Evolutionary conservation across 1,140 invertebrate genomes (phyloP).

Genomic region (Drosophila arawakana): DNA sequence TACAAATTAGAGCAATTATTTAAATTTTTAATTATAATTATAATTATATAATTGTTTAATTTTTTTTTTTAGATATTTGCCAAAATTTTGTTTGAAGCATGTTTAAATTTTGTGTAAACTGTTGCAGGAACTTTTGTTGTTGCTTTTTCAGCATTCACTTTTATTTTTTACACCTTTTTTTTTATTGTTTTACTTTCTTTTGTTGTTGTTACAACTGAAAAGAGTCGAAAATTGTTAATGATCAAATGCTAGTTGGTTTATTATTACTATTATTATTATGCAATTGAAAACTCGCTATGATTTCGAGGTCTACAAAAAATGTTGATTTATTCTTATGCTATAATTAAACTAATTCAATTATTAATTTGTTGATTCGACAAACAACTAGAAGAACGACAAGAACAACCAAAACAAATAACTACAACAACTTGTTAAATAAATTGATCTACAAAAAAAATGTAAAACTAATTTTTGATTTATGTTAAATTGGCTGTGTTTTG

Average conservation of each 20-base stretch:
- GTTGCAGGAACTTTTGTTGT: slow-evolving; percentile 13
- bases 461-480: not conserved
- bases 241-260: not conserved
- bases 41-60: not conserved
- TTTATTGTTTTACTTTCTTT: not conserved
- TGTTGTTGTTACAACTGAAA: not conserved
- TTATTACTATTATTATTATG: not conserved
- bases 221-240: not conserved
- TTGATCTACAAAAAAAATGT: not conserved
- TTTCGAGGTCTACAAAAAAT: not conserved
- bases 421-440: slow-evolving; percentile 23
- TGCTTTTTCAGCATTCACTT: slow-evolving; percentile 9
- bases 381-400: slow-evolving; percentile 1
- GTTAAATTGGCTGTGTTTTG: not conserved
- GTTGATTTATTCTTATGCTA: not conserved
- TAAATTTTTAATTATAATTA: slow-evolving; percentile 12
- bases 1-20: slow-evolving; percentile 18
- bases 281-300: not conserved
- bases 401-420: slow-evolving; percentile 1
- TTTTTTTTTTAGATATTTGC: slow-evolving; percentile 22
- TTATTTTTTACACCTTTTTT: not conserved
- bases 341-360: slow-evolving; percentile 7
- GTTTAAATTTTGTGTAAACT: slow-evolving; percentile 5
- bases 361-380: slow-evolving; percentile 9
- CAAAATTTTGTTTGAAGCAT: slow-evolving; percentile 19